Conservation (phyloP, 2,797 vertebrate genomes). For the Podarcis lilfordi region DNA sequence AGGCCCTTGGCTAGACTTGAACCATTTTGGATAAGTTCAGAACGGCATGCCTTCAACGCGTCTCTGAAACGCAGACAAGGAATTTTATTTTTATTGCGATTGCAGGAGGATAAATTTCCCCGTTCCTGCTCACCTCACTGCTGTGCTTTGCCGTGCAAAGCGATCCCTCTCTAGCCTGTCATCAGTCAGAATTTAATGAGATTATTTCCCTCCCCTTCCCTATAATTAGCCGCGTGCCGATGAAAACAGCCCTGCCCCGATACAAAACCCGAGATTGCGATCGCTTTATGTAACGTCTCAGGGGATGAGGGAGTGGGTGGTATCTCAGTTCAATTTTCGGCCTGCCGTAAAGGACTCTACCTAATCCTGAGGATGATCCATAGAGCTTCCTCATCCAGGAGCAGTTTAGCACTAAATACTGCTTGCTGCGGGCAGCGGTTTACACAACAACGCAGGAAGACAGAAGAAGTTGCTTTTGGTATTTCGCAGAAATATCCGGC, state of each 20-base stretch:
- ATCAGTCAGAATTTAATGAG: not conserved
- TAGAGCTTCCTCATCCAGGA: not conserved
- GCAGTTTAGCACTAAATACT: not conserved
- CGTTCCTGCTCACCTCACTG: not conserved
- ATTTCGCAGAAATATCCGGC: too few species aligned
- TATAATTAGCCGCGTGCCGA: not conserved
- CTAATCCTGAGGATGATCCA: too few species aligned
- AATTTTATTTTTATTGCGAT: too few species aligned
- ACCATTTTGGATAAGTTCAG: too few species aligned
- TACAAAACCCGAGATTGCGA: not conserved
- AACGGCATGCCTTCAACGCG: not conserved
- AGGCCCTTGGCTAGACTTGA: too few species aligned
- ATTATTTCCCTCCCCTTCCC: not conserved
- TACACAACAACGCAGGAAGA: too few species aligned
- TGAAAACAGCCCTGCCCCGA: not conserved
- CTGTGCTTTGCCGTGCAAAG: not conserved
- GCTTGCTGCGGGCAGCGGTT: not conserved
- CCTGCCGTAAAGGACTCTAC: not conserved
- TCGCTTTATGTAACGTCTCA: not conserved
- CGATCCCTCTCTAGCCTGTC: too few species aligned
- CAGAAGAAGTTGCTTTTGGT: not conserved
- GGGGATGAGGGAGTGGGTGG: not conserved
- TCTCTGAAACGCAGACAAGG: not conserved
- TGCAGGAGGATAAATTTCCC: too few species aligned
- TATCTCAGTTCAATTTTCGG: fast-evolving